Evolutionary conservation across 2,888 invertebrate genomes (phyloP).

Genomic region (Plagodis dolabraria): DNA sequence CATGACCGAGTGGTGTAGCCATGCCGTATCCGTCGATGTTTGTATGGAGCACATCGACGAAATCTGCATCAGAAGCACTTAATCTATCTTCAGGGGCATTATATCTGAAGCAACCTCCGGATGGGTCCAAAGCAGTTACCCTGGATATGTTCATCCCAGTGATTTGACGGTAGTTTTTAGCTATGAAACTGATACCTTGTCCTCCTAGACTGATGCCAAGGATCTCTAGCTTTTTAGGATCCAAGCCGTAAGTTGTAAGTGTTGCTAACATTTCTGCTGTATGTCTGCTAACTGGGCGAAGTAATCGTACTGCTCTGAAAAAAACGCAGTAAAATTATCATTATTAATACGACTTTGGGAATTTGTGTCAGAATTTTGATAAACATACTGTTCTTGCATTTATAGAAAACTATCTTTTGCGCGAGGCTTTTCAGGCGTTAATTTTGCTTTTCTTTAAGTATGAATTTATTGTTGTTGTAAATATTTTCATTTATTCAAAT

Average conservation of each 20-base stretch:
- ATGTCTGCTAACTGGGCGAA: constrained; percentile 35
- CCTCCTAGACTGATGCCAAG: constrained; percentile 43
- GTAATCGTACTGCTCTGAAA: constrained; percentile 29
- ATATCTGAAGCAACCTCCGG: constrained; percentile 42
- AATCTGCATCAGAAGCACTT: constrained; percentile 42
- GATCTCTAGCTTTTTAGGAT: constrained; percentile 40
- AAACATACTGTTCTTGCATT: no score
- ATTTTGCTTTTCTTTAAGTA: no score
- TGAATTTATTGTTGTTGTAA: no score
- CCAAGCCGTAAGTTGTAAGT: constrained; percentile 27
- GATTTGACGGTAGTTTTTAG: constrained; percentile 37
- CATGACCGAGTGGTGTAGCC: constrained; percentile 42
- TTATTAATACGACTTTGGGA: no score
- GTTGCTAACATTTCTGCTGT: constrained; percentile 9
- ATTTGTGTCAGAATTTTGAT: no score
- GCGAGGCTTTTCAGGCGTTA: no score
- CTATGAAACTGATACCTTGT: constrained; percentile 41
- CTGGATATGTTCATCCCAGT: constrained; percentile 42
- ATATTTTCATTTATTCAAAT: no score
- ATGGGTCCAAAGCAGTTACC: constrained; percentile 41
- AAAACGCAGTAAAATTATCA: neutral
- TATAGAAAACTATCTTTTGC: no score
- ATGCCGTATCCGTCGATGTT: constrained; percentile 44
- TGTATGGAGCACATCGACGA: constrained; percentile 40
- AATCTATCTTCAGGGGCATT: constrained; percentile 39